Evolutionary conservation across 2,113 vertebrate genomes (phyloP).

Genomic region (Malurus melanocephalus): DNA sequence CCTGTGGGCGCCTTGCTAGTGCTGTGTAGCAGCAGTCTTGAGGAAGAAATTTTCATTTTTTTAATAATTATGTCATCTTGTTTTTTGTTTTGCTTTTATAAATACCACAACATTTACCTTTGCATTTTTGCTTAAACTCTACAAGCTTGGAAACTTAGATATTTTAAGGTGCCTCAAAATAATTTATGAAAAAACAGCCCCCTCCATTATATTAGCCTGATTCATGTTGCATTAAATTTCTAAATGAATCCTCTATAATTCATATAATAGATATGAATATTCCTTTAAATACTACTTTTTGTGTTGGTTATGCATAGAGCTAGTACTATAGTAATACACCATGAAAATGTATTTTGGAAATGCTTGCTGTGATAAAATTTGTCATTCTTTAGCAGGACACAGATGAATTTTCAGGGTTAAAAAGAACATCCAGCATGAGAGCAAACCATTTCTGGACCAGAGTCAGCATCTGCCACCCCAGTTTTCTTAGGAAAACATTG

Average conservation of each 20-base stretch:
- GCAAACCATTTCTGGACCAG: constrained; percentile 4
- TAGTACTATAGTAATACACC: background rate
- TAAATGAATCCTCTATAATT: background rate
- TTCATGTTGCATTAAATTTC: background rate
- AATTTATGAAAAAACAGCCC: background rate
- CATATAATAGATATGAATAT: background rate
- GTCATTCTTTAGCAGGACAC: background rate
- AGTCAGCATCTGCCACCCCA: constrained; percentile 40
- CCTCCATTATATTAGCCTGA: background rate
- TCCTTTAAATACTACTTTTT: background rate
- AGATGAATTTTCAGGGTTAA: constrained; percentile 35
- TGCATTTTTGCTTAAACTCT: background rate
- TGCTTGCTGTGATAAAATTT: background rate
- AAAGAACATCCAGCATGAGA: constrained; percentile 2
- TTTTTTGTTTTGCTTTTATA: background rate
- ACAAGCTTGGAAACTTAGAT: background rate
- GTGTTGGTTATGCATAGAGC: background rate
- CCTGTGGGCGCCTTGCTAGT: background rate
- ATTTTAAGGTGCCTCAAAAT: background rate
- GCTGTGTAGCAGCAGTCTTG: background rate
- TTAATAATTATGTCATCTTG: background rate
- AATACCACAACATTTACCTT: background rate
- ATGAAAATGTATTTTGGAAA: background rate
- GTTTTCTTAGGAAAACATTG: constrained; percentile 47
- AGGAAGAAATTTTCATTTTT: background rate